Evolutionary conservation across 1,140 invertebrate genomes (phyloP).

Genomic region (Drosophila saltans): DNA sequence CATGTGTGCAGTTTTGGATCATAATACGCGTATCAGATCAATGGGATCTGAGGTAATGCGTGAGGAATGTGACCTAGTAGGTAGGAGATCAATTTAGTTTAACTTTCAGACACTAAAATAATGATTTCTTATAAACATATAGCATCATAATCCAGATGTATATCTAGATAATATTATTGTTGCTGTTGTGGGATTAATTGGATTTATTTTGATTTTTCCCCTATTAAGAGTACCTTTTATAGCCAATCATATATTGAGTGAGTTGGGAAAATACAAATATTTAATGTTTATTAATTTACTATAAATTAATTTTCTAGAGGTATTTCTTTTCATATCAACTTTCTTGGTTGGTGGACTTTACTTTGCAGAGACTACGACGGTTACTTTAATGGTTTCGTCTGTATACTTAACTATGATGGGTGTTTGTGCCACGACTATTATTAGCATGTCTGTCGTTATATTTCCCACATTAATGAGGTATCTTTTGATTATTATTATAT

Average conservation of each 20-base stretch:
- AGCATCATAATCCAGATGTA: slow-evolving; percentile 43
- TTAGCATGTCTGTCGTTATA: slow-evolving; percentile 85
- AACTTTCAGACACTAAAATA: slow-evolving; percentile 56
- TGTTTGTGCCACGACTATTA: slow-evolving; percentile 84
- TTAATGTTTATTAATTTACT: neutral
- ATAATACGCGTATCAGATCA: slow-evolving; percentile 26
- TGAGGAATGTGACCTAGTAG: slow-evolving; percentile 63
- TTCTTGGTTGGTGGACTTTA: slow-evolving; percentile 59
- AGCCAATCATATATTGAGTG: slow-evolving; percentile 58
- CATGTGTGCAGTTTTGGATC: slow-evolving; percentile 71
- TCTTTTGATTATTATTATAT: too few species aligned
- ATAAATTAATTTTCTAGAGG: slow-evolving; percentile 33
- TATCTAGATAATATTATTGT: slow-evolving; percentile 64
- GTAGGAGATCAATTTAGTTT: slow-evolving; percentile 48
- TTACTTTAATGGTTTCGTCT: slow-evolving; percentile 38
- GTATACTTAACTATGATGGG: slow-evolving; percentile 84
- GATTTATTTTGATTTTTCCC: slow-evolving; percentile 58
- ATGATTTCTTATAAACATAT: slow-evolving; percentile 19
- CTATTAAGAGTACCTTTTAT: slow-evolving; percentile 43
- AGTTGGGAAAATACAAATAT: slow-evolving; percentile 21
- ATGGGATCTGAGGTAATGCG: neutral
- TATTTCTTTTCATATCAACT: slow-evolving; percentile 51
- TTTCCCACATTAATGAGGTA: slow-evolving; percentile 85
- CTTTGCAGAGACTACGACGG: slow-evolving; percentile 31
- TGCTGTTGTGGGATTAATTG: slow-evolving; percentile 45